Percentiles rank a stretch among this genome's conserved stretches.
Evolutionary conservation across 2,113 vertebrate species (phyloP).

Genomic region (Hippocampus guttulatus): DNA sequence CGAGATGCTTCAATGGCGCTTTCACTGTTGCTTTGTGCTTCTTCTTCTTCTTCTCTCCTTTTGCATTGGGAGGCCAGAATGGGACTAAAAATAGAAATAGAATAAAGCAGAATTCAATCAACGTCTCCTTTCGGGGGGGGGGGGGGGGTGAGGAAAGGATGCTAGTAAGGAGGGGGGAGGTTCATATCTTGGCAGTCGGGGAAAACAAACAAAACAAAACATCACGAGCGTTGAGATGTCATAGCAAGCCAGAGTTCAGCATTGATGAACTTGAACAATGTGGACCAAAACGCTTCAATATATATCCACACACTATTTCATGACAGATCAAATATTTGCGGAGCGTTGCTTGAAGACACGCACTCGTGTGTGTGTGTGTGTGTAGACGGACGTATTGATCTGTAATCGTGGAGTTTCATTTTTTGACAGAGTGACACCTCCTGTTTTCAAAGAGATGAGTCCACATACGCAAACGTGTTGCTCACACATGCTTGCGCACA

Average conservation of each 20-base stretch:
- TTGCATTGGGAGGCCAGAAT: not conserved
- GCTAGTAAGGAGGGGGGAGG: not conserved
- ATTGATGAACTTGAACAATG: not conserved
- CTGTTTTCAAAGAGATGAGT: not conserved
- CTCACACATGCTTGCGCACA: not conserved
- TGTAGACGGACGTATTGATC: too few relatives aligned
- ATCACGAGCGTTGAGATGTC: not conserved
- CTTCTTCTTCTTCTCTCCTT: not conserved
- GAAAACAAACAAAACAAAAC: not conserved
- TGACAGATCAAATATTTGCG: not conserved
- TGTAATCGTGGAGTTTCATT: too few relatives aligned
- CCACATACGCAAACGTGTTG: not conserved
- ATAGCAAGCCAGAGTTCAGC: too few relatives aligned
- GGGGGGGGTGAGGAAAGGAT: not conserved
- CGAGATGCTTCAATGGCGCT: not conserved
- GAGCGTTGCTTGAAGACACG: not conserved
- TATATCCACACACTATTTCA: not conserved
- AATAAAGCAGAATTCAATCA: conserved; percentile 1
- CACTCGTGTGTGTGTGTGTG: not conserved
- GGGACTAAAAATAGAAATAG: conserved; percentile 4
- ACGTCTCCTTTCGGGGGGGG: not conserved
- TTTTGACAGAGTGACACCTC: not conserved
- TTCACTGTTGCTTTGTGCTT: not conserved
- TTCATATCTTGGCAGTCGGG: not conserved
- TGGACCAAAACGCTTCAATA: not conserved